Conservation (phyloP, 2,888 invertebrate species). For the Acholoe squamosa region DNA sequence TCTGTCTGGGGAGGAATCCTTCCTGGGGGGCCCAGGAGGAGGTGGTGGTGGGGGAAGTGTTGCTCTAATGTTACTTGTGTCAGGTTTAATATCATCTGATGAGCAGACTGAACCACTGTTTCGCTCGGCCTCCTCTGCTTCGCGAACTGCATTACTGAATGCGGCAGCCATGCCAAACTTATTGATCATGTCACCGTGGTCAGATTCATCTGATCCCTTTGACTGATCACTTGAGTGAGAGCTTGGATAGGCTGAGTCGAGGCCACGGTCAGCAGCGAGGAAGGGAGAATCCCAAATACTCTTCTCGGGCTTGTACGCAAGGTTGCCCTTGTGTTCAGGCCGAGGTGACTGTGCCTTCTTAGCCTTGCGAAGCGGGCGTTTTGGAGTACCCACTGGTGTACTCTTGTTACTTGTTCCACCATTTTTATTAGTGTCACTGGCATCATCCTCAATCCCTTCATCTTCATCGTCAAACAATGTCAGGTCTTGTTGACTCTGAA, state of each 20-base stretch:
- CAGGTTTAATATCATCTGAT: neutral
- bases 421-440: conserved; percentile 51
- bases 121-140: conserved; percentile 24
- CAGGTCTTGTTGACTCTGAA: conserved; percentile 69
- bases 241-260: conserved; percentile 58
- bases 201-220: conserved; percentile 52
- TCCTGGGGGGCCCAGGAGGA: neutral
- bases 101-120: neutral
- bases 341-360: conserved; percentile 51
- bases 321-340: conserved; percentile 17
- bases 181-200: conserved; percentile 56
- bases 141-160: conserved; percentile 48
- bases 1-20: conserved; percentile 38
- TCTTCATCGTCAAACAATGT: conserved; percentile 63
- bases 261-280: conserved; percentile 62
- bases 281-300: conserved; percentile 64
- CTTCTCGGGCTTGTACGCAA: conserved; percentile 61
- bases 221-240: conserved; percentile 59
- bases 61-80: neutral
- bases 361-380: conserved; percentile 10
- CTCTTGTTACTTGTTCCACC: conserved; percentile 50
- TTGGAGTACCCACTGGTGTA: conserved; percentile 51
- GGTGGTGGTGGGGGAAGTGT: neutral
- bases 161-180: conserved; percentile 58
- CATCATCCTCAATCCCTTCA: conserved; percentile 49